Percentiles rank a stretch among this genome's conserved stretches.
Conservation (phyloP, 2,797 vertebrate species). For the Periophthalmus magnuspinnatus region DNA sequence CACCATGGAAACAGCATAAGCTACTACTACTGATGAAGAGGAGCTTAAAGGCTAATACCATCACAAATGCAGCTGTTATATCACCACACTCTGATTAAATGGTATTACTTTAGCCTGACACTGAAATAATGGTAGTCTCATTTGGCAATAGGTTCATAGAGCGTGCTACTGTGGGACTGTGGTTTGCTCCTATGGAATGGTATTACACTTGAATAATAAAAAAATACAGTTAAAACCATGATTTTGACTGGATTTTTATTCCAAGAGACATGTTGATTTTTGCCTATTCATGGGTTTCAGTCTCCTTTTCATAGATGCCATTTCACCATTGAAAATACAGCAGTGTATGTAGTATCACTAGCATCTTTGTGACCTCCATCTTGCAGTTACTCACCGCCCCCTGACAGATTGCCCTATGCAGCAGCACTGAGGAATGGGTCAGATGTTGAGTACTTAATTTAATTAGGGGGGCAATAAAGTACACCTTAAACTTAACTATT, state of each 20-base stretch:
- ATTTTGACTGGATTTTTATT: not conserved
- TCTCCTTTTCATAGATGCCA: too few relatives aligned
- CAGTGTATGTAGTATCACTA: too few relatives aligned
- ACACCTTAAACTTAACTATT: too few relatives aligned
- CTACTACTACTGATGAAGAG: conserved; percentile 10
- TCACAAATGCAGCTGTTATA: conserved; percentile 4
- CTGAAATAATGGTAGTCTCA: not conserved
- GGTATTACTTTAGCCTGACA: not conserved
- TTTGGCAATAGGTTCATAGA: not conserved
- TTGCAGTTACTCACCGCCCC: too few relatives aligned
- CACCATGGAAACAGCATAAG: conserved; percentile 38
- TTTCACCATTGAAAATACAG: too few relatives aligned
- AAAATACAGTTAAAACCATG: not conserved
- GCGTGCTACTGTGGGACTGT: not conserved
- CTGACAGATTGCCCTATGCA: too few relatives aligned
- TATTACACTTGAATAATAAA: not conserved
- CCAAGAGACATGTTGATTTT: not conserved
- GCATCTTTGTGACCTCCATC: too few relatives aligned
- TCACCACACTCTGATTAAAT: not conserved
- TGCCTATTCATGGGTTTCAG: not conserved
- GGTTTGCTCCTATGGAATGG: too few relatives aligned
- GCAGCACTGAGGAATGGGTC: too few relatives aligned
- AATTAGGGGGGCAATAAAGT: too few relatives aligned
- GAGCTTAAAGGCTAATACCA: conserved; percentile 12
- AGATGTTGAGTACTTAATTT: not conserved